Percentiles rank a stretch among this genome's conserved stretches.
Conservation (phyloP, 2,113 vertebrate species). For the Prinia subflava region DNA sequence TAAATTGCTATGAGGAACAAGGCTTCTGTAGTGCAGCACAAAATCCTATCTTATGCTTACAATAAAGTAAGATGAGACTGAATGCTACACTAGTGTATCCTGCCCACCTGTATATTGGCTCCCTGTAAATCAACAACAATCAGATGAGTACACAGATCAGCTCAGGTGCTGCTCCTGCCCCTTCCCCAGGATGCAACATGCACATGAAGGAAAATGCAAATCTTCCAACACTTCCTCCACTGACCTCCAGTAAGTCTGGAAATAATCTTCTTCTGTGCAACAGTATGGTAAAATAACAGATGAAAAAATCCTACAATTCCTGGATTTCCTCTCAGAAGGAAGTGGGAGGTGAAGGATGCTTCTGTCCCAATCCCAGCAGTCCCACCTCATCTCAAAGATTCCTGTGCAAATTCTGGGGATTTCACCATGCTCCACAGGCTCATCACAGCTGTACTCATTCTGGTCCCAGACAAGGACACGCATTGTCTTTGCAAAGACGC, state of each 20-base stretch:
- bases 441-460: neutral
- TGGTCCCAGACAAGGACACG: accelerated
- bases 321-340: neutral
- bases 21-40: neutral
- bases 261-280: neutral
- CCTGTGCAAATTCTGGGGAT: neutral
- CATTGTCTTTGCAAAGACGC: neutral
- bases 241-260: neutral
- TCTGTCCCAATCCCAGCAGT: neutral
- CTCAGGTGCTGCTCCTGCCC: neutral
- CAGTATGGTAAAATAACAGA: neutral
- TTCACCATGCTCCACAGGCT: neutral
- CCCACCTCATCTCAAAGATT: neutral
- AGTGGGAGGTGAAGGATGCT: neutral
- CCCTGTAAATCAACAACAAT: neutral
- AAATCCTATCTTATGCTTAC: neutral
- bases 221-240: neutral
- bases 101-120: neutral
- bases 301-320: neutral
- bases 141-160: neutral
- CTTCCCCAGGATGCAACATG: neutral
- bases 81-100: neutral
- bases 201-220: neutral
- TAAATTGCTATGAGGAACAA: neutral
- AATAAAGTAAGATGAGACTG: neutral